Base-by-base conservation (phyloP, 1,140 invertebrate genomes). In the Hylaeus anthracinus region DNA sequence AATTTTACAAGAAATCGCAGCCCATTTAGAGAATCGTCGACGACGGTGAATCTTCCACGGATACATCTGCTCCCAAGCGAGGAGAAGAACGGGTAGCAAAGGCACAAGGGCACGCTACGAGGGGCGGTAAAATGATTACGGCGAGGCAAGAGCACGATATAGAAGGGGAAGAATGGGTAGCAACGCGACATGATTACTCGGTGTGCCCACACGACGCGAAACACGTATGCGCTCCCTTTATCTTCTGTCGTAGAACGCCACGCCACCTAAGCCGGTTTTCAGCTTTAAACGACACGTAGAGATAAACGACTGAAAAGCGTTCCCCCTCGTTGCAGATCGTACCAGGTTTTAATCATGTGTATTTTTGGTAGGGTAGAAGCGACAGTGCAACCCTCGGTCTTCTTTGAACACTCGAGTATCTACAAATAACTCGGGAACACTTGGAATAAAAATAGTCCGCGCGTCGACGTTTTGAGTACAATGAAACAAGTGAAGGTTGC, bases 111-210 rank as follows among this genome's bases (percentile, higher is more conserved):
- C 9, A 37, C 65, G 45, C 12, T 37, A 14, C 60, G 51, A 43
- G 43, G 37, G 41, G 51, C n/a, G 56, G 77, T 69, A 69, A 75
- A 81, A 60, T 71, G 60, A 72, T 61, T 76, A 67, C 55, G 15
- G 51, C 14, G 79, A 69, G 39, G 14, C 69, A 69, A 63, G 58
- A 37, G 72, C 8, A 55, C 73, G 56, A 74, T 66, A 72, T 51
- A 45, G 51, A 15, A 37, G 39, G n/a, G 39, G 55, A 72, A 84
- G 63, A 80, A 26, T 71, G 61, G 73, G 63, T 63, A 51, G 83
- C 66, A 63, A 67, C 58, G 64, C 69, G 72, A 81, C 83, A 81
- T 58, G 83, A 86, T 86, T 86, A 86, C 84, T 78, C 83, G 79
- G 51, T 64, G 56, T 65, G 53, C 37, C 26, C 83, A 43, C 60